These are phyloP conservation scores for Drosophila prolongata DNA, from an alignment of 2,888 invertebrate species.

Conservation along the genomic window DNA sequence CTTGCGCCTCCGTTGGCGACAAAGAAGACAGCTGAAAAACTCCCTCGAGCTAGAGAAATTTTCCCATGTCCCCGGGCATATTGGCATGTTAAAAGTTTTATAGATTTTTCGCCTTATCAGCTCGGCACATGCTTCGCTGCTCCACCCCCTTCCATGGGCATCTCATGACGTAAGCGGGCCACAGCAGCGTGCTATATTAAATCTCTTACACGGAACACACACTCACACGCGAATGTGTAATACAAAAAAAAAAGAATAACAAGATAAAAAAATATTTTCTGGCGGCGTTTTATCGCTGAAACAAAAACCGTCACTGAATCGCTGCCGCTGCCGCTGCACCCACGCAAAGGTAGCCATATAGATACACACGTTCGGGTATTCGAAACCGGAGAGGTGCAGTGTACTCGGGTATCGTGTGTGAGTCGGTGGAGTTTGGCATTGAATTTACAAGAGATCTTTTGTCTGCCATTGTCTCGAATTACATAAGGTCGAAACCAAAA, in stretches of 20 bases:
- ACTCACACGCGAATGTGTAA: conserved; percentile 22
- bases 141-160: conserved; percentile 3
- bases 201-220: conserved; percentile 54
- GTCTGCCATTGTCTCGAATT: conserved; percentile 49
- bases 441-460: conserved; percentile 51
- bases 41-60: conserved; percentile 24
- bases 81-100: conserved; percentile 49
- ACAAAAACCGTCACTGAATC: conserved; percentile 55
- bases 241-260: conserved; percentile 41
- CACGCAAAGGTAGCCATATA: conserved; percentile 43
- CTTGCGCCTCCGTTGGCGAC: background rate
- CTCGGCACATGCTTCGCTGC: conserved; percentile 36
- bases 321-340: conserved; percentile 27
- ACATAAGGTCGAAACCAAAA: conserved; percentile 34
- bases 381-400: conserved; percentile 48
- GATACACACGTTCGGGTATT: conserved; percentile 19
- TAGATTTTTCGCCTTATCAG: conserved; percentile 67
- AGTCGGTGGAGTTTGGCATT: conserved; percentile 43
- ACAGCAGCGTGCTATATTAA: conserved; percentile 58
- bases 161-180: conserved; percentile 66
- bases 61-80: conserved; percentile 31
- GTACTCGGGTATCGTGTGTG: conserved; percentile 28
- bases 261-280: conserved; percentile 47
- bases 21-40: conserved; percentile 11
- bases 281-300: conserved; percentile 59